A percentile compares a stretch with the other conserved stretches of the same genome.
phyloP scores from a whole-genome alignment of 2,797 vertebrate species.

The Enteromius argenteus region DNA sequence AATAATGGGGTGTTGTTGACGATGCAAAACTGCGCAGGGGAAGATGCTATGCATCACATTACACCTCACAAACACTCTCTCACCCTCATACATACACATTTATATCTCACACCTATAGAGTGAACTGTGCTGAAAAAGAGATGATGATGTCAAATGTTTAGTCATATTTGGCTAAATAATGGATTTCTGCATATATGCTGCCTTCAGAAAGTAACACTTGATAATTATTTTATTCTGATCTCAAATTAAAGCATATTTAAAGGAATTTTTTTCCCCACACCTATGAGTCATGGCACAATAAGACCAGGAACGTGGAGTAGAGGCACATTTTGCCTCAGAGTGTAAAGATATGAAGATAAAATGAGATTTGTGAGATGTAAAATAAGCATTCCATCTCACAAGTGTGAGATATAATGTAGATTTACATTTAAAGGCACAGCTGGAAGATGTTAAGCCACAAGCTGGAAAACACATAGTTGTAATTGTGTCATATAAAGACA shows the following conservation, averaged over 20 bases:
- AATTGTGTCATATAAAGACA: neutral
- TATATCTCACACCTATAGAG: conserved; percentile 5
- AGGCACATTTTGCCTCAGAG: neutral
- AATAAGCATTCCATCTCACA: neutral
- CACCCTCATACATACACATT: conserved; percentile 19
- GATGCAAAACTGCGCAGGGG: conserved; percentile 54
- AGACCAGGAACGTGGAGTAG: neutral
- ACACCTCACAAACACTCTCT: conserved; percentile 6
- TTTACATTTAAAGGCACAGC: neutral
- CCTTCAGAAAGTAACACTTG: neutral
- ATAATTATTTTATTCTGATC: neutral
- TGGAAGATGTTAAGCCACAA: neutral
- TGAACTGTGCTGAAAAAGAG: neutral
- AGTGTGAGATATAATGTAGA: neutral
- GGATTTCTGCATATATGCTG: neutral
- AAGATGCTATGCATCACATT: conserved; percentile 49
- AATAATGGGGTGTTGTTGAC: conserved; percentile 69
- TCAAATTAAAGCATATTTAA: neutral
- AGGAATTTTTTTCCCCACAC: neutral
- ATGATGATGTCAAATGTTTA: conserved; percentile 1
- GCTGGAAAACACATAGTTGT: neutral
- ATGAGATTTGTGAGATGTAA: neutral
- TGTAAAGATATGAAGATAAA: neutral
- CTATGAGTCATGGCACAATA: neutral
- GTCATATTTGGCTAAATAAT: neutral